Conservation (phyloP, 2,888 invertebrate genomes). For the Bombylius major region DNA sequence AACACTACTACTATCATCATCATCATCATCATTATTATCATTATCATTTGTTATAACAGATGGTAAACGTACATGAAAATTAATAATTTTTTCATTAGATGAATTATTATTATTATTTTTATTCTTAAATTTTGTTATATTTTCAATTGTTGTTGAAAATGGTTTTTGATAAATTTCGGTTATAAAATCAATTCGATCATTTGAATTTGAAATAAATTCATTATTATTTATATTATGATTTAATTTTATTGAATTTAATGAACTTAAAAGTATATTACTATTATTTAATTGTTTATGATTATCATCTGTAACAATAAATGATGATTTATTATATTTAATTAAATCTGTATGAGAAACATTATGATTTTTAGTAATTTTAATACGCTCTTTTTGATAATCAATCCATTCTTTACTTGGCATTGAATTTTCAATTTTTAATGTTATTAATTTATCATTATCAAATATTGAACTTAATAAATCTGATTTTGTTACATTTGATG, state of each 20-base stretch:
- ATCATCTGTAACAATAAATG: background rate
- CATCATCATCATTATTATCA: background rate
- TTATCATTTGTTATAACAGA: background rate
- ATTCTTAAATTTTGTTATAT: background rate
- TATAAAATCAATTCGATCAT: background rate
- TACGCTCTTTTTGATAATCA: constrained; percentile 30
- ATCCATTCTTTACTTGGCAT: constrained; percentile 30
- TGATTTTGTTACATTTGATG: background rate
- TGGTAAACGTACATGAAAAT: background rate
- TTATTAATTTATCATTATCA: background rate
- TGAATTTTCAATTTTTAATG: background rate
- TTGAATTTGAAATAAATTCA: too few relatives aligned
- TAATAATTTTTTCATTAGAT: background rate
- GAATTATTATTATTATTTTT: background rate
- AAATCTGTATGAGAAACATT: background rate
- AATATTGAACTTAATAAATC: constrained; percentile 4
- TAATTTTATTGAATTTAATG: too few relatives aligned
- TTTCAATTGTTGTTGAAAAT: too few relatives aligned
- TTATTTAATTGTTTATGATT: background rate
- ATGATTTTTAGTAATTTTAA: constrained; percentile 14
- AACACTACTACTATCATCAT: background rate
- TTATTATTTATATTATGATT: too few relatives aligned
- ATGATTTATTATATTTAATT: background rate
- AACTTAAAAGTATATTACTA: background rate
- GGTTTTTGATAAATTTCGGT: background rate